Base-by-base conservation (phyloP, 1,140 invertebrate genomes). In the Habropoda laboriosa region DNA sequence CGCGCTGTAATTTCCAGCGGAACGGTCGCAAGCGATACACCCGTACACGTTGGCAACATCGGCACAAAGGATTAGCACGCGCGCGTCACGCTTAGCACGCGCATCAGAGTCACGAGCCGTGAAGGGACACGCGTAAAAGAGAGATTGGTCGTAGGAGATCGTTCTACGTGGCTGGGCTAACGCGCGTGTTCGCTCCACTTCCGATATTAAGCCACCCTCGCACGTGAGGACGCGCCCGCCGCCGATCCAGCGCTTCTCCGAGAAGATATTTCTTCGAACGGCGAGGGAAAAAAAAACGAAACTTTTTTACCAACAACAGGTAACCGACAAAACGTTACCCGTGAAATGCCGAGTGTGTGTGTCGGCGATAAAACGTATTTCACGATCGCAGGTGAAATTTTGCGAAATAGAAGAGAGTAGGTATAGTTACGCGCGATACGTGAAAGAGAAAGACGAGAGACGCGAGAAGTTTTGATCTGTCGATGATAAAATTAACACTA, bases 151-250 rank as follows among this genome's bases (percentile, higher is more conserved):
- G 77, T 82, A 83, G 83, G 72, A 82, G 88, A 88, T 89, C 88
- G 88, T 89, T 89, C 83, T 86, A 89, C 86, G 83, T 87, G 82
- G 82, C 66, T 85, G 81, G 68, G 40, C 67, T 75, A 63, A 87
- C 79, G 82, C 79, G 79, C 86, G 82, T 78, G 86, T 89, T 76
- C 90, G 91, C 91, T 92, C 91, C 85, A 90, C 90, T 92, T 93
- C 91, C 91, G 90, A 92, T 87, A 91, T 91, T 92, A 80, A 76
- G 55, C 87, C 88, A 82, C 87, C 88, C 88, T 88, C 87, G 79
- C 71, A 74, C 72, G 71, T 76, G 73, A 80, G 73, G 77, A 35
- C 51, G 64, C 79, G 27, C 53, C 51, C 67, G 40, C n/a, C n/a
- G n/a, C n/a, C n/a, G n/a, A n/a, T n/a, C n/a, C n/a, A n/a, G n/a